Base-by-base conservation (phyloP, 2,888 invertebrate species). In the Agrotis segetum region DNA sequence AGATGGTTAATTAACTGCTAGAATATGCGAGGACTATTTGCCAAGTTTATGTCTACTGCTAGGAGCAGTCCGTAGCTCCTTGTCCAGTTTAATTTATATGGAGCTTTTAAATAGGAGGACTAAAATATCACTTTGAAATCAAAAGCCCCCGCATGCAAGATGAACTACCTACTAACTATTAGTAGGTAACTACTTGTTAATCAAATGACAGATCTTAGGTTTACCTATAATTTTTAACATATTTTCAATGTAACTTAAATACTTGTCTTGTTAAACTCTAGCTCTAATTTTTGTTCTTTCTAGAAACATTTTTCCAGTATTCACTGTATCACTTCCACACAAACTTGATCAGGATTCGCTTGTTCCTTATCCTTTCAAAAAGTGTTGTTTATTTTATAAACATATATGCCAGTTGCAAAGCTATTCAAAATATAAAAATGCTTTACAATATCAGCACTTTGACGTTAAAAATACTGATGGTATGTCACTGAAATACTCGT, bases 1-100 rank as follows among this genome's bases (percentile, higher is more conserved):
- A 82, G 82, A 62, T 65, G 24, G 67, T 62, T 82, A 78, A 79
- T 79, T 78, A 78, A 78, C 62, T 67, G 50, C 60, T 78, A 56
- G 79, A 79, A 71, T 79, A 82, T 79, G 79, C 79, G 64, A 55
- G 49, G 58, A 78, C 64, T 73, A 67, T 69, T 78, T 67, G 67
- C 69, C 66, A 73, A 73, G 73, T 78, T 68, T 67, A 64, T 70
- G 50, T 73, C 55, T 64, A 49, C 47, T 66, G 50, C 74, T 63
- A 49, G 49, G 40, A 64, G 60, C 66, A 53, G 55, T 24, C 58
- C 40, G 24, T 59, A 29, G 29, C 21, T 58, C 14, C 40, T 59
- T 58, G 29, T 29, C 11, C 67, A 34, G 17, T 58, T 40, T 47
- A 4, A 65, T 60, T 66, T 67, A 59, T 53, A 55, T 24, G 16